Conservation (phyloP, 2,888 invertebrate genomes). For the Drosophila fulvimacula region DNA sequence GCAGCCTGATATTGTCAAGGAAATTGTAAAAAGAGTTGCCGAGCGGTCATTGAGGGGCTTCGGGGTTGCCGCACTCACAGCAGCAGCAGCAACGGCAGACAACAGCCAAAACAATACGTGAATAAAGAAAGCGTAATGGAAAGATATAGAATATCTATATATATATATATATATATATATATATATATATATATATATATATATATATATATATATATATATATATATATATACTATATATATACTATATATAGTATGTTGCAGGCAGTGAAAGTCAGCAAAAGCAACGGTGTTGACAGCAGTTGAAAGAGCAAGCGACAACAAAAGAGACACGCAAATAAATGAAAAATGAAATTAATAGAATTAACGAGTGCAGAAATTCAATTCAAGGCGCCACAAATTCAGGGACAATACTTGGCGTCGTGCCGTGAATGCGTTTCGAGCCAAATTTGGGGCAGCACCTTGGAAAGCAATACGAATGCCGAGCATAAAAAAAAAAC, state of each 20-base stretch:
- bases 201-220: background rate
- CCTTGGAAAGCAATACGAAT: conserved; percentile 48
- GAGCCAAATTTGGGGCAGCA: conserved; percentile 48
- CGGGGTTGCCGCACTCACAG: conserved; percentile 39
- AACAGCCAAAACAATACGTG: conserved; percentile 23
- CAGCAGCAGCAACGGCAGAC: conserved; percentile 2
- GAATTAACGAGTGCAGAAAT: conserved; percentile 65
- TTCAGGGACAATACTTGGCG: conserved; percentile 45
- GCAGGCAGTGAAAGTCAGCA: conserved; percentile 72
- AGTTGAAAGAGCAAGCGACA: conserved; percentile 33
- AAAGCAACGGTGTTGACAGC: conserved; percentile 17
- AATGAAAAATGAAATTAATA: conserved; percentile 70
- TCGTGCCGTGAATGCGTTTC: conserved; percentile 14
- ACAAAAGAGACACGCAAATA: conserved; percentile 42
- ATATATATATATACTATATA: background rate
- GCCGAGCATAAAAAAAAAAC: background rate
- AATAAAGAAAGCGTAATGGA: conserved; percentile 8
- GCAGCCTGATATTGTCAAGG: conserved; percentile 48
- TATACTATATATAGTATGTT: conserved; percentile 14
- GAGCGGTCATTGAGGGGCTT: conserved; percentile 49
- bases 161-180: background rate
- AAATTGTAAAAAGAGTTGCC: conserved; percentile 52
- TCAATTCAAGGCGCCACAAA: conserved; percentile 62
- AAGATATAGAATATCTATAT: background rate
- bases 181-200: too few species aligned